A percentile compares a stretch with the other conserved stretches of the same genome.
phyloP scores from a whole-genome alignment of 1,140 invertebrate species.

The Papilio aristodemus region DNA sequence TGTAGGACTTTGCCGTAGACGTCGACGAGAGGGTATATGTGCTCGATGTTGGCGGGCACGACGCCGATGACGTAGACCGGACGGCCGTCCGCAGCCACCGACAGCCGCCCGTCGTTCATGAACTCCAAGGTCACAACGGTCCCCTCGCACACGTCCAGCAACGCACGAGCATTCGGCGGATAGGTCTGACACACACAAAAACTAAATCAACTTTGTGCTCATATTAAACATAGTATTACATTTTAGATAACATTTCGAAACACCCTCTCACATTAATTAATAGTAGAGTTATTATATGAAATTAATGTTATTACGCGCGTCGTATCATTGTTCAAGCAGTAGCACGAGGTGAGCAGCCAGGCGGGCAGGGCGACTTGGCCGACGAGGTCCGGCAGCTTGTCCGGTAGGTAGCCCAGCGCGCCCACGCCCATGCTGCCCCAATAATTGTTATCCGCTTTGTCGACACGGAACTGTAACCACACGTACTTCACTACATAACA shows the following conservation, averaged over 20 bases:
- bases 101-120: slow-evolving; percentile 57
- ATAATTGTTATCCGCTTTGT: slow-evolving; percentile 57
- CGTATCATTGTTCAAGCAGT: slow-evolving; percentile 49
- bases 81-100: slow-evolving; percentile 52
- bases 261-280: no score
- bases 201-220: not conserved
- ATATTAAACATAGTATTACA: no score
- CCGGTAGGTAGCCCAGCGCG: slow-evolving; percentile 52
- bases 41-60: slow-evolving; percentile 48
- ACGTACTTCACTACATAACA: not conserved
- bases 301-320: no score
- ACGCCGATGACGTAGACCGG: slow-evolving; percentile 48
- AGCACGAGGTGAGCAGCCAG: slow-evolving; percentile 55
- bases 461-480: slow-evolving; percentile 63
- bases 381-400: slow-evolving; percentile 48
- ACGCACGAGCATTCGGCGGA: slow-evolving; percentile 39
- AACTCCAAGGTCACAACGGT: slow-evolving; percentile 63
- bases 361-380: slow-evolving; percentile 50
- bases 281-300: no score
- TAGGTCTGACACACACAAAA: slow-evolving; percentile 42
- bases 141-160: slow-evolving; percentile 55
- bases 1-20: slow-evolving; percentile 61
- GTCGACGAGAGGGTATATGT: slow-evolving; percentile 60
- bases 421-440: slow-evolving; percentile 58
- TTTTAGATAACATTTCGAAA: no score